Conservation (phyloP, 2,113 vertebrate genomes). For the Litocranius walleri region DNA sequence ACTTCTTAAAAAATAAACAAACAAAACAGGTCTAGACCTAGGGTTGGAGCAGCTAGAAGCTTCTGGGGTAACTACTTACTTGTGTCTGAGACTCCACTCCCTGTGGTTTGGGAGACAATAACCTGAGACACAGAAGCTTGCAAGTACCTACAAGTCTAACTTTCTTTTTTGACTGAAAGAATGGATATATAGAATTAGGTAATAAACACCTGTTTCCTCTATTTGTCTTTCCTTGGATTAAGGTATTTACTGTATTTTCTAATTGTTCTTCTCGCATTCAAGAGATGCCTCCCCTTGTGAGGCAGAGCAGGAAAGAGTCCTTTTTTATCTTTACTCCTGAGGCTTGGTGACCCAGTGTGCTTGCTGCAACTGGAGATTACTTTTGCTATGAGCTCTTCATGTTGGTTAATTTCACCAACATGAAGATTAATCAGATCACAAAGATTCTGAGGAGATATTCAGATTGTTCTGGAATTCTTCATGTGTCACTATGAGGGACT, state of each 20-base stretch:
- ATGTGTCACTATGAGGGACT: neutral
- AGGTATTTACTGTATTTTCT: neutral
- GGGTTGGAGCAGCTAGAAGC: neutral
- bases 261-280: neutral
- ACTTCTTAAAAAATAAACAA: neutral
- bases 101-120: neutral
- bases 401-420: neutral
- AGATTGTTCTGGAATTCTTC: neutral
- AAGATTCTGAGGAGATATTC: neutral
- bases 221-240: neutral
- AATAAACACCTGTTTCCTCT: neutral
- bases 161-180: slow-evolving; percentile 9
- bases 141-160: neutral
- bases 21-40: neutral
- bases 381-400: neutral
- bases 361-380: neutral
- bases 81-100: neutral
- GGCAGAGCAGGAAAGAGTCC: neutral
- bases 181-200: neutral
- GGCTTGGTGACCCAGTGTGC: neutral
- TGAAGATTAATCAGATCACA: neutral
- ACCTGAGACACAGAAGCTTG: neutral
- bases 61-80: neutral
- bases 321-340: neutral
- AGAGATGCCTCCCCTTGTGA: neutral